phyloP scores from a whole-genome alignment of 2,797 vertebrate genomes.

The Neostethus bicornis region DNA sequence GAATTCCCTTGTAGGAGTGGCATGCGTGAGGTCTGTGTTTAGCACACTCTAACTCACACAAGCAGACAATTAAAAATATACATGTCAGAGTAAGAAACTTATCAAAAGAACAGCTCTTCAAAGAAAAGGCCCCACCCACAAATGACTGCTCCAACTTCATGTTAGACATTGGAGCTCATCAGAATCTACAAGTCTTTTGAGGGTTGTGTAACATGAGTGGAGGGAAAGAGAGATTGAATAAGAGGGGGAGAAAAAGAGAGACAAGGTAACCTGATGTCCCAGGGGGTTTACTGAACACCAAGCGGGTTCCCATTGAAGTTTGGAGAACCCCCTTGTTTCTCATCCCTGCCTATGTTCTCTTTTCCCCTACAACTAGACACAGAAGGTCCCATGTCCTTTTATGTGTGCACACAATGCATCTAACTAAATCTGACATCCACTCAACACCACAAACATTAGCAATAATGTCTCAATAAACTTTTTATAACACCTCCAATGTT shows the following conservation, averaged over 20 bases:
- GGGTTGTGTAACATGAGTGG: slow-evolving; percentile 80
- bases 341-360: slow-evolving; percentile 41
- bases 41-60: slow-evolving; percentile 41
- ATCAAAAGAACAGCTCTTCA: slow-evolving; percentile 28
- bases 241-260: slow-evolving; percentile 37
- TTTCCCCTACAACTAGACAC: slow-evolving; percentile 19
- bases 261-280: slow-evolving; percentile 77
- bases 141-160: slow-evolving; percentile 70
- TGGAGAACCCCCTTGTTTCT: slow-evolving; percentile 50
- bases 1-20: slow-evolving; percentile 77
- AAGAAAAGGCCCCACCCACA: slow-evolving; percentile 63
- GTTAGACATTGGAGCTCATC: slow-evolving; percentile 72
- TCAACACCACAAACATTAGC: slow-evolving; percentile 22
- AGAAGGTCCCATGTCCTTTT: slow-evolving; percentile 21
- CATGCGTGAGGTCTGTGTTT: slow-evolving; percentile 69
- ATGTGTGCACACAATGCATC: slow-evolving; percentile 12
- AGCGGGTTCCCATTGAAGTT: slow-evolving; percentile 72
- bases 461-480: slow-evolving; percentile 24
- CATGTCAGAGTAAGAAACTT: slow-evolving; percentile 21
- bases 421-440: slow-evolving; percentile 12
- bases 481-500: slow-evolving; percentile 10
- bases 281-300: slow-evolving; percentile 62
- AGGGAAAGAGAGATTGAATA: slow-evolving; percentile 64
- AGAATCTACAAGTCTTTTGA: slow-evolving; percentile 72
- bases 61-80: slow-evolving; percentile 14